Percentiles rank a stretch among this genome's conserved stretches.
These are phyloP conservation scores for cat (Felis catus) DNA, from an alignment of 2,113 vertebrate species.

Conservation along the genomic window F.catus_Fca126_mat1.0 CM031419.1:168084001-168084500, in stretches of 20 bases:
- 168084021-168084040: not conserved
- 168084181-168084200: not conserved
- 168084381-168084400: not conserved
- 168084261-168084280: not conserved
- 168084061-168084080: not conserved
- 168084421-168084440: not conserved
- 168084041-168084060: not conserved
- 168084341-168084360: not conserved
- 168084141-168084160: not conserved
- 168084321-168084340: not conserved
- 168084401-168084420: not conserved
- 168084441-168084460: not conserved
- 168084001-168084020: not conserved
- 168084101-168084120: not conserved
- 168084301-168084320: not conserved
- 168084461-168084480: not conserved
- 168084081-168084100: not conserved
- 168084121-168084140: not conserved
- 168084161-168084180: not conserved
- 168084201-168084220: not conserved
- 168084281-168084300: not conserved
- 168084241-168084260: not conserved
- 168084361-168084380: constrained; percentile 36
- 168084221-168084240: not conserved
- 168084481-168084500: constrained; percentile 22